phyloP scores from a whole-genome alignment of 2,888 invertebrate species.

The Allacma fusca region DNA sequence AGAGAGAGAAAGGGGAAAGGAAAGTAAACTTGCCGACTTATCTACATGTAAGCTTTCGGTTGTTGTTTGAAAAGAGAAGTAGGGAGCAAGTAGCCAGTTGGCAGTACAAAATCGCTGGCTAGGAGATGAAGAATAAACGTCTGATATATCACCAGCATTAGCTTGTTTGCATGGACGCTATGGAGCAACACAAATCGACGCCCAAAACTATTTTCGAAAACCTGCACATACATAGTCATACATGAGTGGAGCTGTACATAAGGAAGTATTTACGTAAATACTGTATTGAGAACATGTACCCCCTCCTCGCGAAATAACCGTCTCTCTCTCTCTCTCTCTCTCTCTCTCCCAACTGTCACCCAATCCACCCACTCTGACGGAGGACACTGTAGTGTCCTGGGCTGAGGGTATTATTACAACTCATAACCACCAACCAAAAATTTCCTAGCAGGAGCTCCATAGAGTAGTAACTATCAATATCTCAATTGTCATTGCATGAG shows the following conservation, averaged over 20 bases:
- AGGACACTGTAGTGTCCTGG: too few species aligned
- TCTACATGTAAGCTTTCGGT: neutral
- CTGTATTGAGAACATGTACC: too few species aligned
- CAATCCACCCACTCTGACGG: too few species aligned
- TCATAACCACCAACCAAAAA: too few species aligned
- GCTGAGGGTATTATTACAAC: neutral
- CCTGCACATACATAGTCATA: neutral
- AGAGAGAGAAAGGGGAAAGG: neutral
- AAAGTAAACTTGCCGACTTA: conserved; percentile 6
- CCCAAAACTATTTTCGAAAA: conserved; percentile 28
- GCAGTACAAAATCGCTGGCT: neutral
- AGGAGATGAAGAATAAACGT: conserved; percentile 3
- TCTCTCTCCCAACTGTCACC: too few species aligned
- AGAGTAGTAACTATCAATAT: neutral
- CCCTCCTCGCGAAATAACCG: too few species aligned
- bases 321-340: too few species aligned
- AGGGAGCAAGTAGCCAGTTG: neutral
- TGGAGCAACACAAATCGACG: conserved; percentile 29
- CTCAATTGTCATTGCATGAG: conserved; percentile 37
- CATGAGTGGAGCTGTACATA: neutral
- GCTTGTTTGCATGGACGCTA: conserved; percentile 25
- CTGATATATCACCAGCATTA: conserved; percentile 20
- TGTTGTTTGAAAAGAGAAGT: conserved; percentile 11
- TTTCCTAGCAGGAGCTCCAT: neutral
- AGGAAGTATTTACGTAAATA: too few species aligned